These are phyloP conservation scores for Periparus ater DNA, from an alignment of 2,797 vertebrate species.

Conservation along the genomic window DNA sequence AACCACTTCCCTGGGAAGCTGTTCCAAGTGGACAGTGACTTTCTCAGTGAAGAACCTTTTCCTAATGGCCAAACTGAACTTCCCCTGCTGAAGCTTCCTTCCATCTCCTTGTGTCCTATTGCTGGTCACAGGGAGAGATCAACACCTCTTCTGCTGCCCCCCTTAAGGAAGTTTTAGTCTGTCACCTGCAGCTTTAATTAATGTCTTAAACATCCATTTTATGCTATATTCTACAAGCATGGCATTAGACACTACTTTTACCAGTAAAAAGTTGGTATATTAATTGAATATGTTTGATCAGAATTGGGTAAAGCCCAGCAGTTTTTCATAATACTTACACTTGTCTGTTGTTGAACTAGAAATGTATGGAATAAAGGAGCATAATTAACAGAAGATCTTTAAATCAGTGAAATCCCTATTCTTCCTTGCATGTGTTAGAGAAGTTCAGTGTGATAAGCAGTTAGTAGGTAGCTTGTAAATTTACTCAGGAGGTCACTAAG, in stretches of 20 bases:
- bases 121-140: not conserved
- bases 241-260: not conserved
- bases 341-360: not conserved
- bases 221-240: not conserved
- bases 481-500: not conserved
- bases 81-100: not conserved
- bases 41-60: not conserved
- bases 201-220: not conserved
- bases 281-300: not conserved
- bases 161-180: not conserved
- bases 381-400: not conserved
- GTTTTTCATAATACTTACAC: not conserved
- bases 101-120: not conserved
- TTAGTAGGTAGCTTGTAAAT: not conserved
- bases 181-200: not conserved
- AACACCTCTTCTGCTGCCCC: fast-evolving
- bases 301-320: fast-evolving
- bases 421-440: not conserved
- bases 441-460: not conserved
- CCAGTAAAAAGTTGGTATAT: not conserved
- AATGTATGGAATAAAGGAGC: fast-evolving
- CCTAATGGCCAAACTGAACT: not conserved
- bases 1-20: not conserved
- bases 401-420: not conserved
- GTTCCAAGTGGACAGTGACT: not conserved